Base-by-base conservation (phyloP, 1,140 invertebrate species). In the Chionoecetes opilio region DNA sequence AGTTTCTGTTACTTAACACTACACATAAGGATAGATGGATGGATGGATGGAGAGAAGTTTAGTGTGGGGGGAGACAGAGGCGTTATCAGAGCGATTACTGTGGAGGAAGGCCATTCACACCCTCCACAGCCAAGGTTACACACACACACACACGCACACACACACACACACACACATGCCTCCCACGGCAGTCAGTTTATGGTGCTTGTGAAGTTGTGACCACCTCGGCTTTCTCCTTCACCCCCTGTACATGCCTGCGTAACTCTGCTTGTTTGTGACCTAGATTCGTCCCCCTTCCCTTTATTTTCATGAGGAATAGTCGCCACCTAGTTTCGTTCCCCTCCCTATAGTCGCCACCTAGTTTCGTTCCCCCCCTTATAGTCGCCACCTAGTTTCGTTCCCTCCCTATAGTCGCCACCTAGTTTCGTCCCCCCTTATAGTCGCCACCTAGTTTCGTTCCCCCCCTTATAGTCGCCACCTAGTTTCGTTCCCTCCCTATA, bases 141-240 rank as follows among this genome's bases (percentile, higher is more conserved):
- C 63, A 21, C 63, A 75, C 63, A 75, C 63, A n/a, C 11, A 75
- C 63, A 75, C 63, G 21, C 11, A 26, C n/a, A 17, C 63, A 21
- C 63, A 75, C 63, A 75, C 63, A n/a, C 11, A 26, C n/a, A 17
- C 63, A 21, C 63, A 75, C 63, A 75, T 26, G 21, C 11, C 63
- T 21, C 63, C 63, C 63, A 21, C 63, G 63, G n/a, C 63, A 75
- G 63, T 75, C 63, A 75, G 63, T 75, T 75, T 75, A 75, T 75
- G 63, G 63, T 75, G 63, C 63, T 75, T 75, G 63, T 75, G 63
- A 75, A 26, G 21, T 75, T 75, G 63, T 75, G 63, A 75, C 63
- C 86, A 38, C 86, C 86, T 37, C 86, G 41, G 31, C 88, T 90
- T 90, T 31, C 38, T 53, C 29, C 38, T 90, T 8, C 17, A 29